phyloP scores from a whole-genome alignment of 2,888 invertebrate species.

The Himalopsyche japonica region DNA sequence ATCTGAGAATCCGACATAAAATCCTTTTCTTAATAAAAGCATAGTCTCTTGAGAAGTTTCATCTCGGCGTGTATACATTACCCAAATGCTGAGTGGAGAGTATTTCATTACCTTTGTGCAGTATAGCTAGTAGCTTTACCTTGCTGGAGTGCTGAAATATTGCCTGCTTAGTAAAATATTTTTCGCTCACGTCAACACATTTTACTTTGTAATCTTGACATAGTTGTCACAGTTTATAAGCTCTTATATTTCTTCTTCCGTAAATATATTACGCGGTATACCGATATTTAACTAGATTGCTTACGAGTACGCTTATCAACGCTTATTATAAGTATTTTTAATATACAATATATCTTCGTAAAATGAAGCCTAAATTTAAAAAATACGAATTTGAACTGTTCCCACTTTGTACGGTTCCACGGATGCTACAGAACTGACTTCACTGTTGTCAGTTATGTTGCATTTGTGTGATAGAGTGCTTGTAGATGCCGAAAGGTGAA shows the following conservation, averaged over 20 bases:
- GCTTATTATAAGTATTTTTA: too few relatives aligned
- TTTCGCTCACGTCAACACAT: background rate
- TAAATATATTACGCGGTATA: background rate
- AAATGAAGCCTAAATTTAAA: too few relatives aligned
- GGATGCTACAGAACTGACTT: too few relatives aligned
- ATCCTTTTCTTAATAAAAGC: background rate
- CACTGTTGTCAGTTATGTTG: too few relatives aligned
- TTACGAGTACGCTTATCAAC: too few relatives aligned
- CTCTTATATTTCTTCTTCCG: background rate
- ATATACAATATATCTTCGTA: too few relatives aligned
- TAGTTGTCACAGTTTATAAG: background rate
- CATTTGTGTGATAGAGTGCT: too few relatives aligned
- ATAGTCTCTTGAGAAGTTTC: background rate
- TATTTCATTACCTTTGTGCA: constrained; percentile 4
- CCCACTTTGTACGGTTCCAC: too few relatives aligned
- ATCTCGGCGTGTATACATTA: background rate
- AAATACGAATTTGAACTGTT: too few relatives aligned
- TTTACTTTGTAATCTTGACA: background rate
- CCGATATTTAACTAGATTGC: background rate
- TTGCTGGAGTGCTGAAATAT: background rate
- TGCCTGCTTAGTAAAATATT: background rate
- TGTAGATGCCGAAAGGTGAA: too few relatives aligned
- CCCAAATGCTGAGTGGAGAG: background rate
- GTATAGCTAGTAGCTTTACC: background rate
- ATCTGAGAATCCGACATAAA: background rate